A percentile compares a stretch with the other conserved stretches of the same genome.
Evolutionary conservation across 2,888 invertebrate genomes (phyloP).

Genomic region (Ceraclea dissimilis): DNA sequence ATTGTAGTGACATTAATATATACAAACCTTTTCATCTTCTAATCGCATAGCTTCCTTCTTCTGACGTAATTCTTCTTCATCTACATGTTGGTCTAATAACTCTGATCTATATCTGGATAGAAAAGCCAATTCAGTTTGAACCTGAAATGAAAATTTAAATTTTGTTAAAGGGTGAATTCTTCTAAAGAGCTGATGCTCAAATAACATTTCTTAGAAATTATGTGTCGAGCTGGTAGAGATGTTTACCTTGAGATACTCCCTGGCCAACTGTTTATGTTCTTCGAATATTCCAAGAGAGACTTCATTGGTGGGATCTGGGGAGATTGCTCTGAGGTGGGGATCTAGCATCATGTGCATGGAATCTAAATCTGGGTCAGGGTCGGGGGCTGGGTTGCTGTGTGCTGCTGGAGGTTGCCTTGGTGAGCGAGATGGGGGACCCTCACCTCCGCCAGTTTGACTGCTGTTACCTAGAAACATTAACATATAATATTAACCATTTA

Average conservation of each 20-base stretch:
- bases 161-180: not conserved
- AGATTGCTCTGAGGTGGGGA: slow-evolving; percentile 73
- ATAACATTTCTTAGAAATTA: no score
- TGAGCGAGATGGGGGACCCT: slow-evolving; percentile 5
- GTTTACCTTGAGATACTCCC: slow-evolving; percentile 79
- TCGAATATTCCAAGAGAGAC: slow-evolving; percentile 81
- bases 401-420: slow-evolving; percentile 29
- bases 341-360: slow-evolving; percentile 72
- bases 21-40: slow-evolving; percentile 60
- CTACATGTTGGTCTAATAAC: slow-evolving; percentile 58
- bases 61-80: slow-evolving; percentile 48
- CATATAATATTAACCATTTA: no score
- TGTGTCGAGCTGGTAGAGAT: no score
- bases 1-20: no score
- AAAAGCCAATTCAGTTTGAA: slow-evolving; percentile 77
- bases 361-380: slow-evolving; percentile 53
- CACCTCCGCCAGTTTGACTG: not conserved
- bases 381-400: not conserved
- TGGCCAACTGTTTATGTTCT: slow-evolving; percentile 80
- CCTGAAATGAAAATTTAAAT: slow-evolving; percentile 35
- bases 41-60: slow-evolving; percentile 59
- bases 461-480: not conserved
- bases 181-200: not conserved
- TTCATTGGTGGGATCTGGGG: slow-evolving; percentile 68
- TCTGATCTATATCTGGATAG: slow-evolving; percentile 72